Percentiles rank a stretch among this genome's conserved stretches.
Conservation (phyloP, 2,113 vertebrate species). For the Lophius piscatorius region DNA sequence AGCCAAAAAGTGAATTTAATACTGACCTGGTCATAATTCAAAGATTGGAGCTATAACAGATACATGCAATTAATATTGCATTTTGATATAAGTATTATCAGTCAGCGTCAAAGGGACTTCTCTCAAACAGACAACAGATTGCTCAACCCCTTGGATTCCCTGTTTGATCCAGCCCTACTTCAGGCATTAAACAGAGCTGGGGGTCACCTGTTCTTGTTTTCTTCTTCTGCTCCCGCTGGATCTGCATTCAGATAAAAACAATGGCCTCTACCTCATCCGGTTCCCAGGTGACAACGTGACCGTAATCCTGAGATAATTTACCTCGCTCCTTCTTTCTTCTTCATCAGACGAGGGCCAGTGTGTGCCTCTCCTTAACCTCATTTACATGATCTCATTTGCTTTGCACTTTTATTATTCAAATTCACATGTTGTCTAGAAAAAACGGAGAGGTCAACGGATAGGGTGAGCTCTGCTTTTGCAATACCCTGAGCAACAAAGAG, state of each 20-base stretch:
- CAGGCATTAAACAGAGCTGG: slow-evolving; percentile 29
- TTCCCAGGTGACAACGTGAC: slow-evolving; percentile 68
- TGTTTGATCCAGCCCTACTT: slow-evolving; percentile 53
- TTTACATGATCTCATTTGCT: slow-evolving; percentile 79
- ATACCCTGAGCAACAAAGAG: slow-evolving; percentile 58
- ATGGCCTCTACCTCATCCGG: slow-evolving; percentile 53
- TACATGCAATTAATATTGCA: too few relatives aligned
- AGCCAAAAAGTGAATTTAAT: too few relatives aligned
- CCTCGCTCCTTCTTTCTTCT: slow-evolving; percentile 47
- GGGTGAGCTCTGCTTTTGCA: slow-evolving; percentile 39
- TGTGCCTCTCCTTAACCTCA: slow-evolving; percentile 40
- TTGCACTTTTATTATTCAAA: slow-evolving; percentile 79
- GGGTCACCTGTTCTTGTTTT: slow-evolving; percentile 47
- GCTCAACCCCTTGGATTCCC: slow-evolving; percentile 20
- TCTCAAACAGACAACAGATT: slow-evolving; percentile 26
- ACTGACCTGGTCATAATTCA: not conserved
- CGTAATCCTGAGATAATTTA: slow-evolving; percentile 55
- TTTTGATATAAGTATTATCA: too few relatives aligned
- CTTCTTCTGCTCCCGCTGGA: slow-evolving; percentile 24
- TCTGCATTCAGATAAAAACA: slow-evolving; percentile 52
- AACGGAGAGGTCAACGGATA: not conserved
- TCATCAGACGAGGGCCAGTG: slow-evolving; percentile 58
- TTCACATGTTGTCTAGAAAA: slow-evolving; percentile 49
- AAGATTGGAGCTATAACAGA: too few relatives aligned
- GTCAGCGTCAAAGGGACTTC: slow-evolving; percentile 24